Conservation (phyloP, 1,140 invertebrate species). For the Branchinecta lynchi region DNA sequence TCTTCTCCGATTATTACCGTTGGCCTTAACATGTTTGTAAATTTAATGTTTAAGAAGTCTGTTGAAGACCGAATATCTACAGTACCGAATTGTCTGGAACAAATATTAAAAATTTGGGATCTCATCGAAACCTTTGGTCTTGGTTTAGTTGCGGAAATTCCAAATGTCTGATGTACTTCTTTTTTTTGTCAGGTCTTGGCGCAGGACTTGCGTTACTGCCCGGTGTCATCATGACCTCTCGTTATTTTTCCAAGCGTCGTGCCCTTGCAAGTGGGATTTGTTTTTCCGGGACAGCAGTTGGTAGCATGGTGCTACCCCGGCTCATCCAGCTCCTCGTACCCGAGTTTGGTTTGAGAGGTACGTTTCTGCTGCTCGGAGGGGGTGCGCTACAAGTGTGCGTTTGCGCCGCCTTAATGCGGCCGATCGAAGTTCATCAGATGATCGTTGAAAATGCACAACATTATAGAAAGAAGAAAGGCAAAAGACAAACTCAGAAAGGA, state of each 20-base stretch:
- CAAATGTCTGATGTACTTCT: neutral
- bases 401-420: slow-evolving; percentile 49
- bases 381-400: slow-evolving; percentile 61
- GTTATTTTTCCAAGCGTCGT: slow-evolving; percentile 60
- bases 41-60: too few species aligned
- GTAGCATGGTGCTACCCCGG: slow-evolving; percentile 56
- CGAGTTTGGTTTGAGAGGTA: slow-evolving; percentile 52
- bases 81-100: too few species aligned
- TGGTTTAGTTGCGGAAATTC: too few species aligned
- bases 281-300: slow-evolving; percentile 60
- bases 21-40: too few species aligned
- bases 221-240: slow-evolving; percentile 57
- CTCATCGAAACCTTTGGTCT: too few species aligned
- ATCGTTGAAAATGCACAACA: slow-evolving; percentile 20
- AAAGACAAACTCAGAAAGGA: neutral
- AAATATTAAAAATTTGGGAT: too few species aligned
- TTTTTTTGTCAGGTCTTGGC: slow-evolving; percentile 45
- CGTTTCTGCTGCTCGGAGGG: slow-evolving; percentile 51
- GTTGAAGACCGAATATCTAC: too few species aligned
- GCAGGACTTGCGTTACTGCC: slow-evolving; percentile 58
- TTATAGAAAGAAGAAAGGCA: neutral
- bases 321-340: slow-evolving; percentile 49
- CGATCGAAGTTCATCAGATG: slow-evolving; percentile 30
- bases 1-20: too few species aligned
- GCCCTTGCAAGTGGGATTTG: slow-evolving; percentile 60